Evolutionary conservation across 2,797 vertebrate species (phyloP).

Genomic region (Falco biarmicus): DNA sequence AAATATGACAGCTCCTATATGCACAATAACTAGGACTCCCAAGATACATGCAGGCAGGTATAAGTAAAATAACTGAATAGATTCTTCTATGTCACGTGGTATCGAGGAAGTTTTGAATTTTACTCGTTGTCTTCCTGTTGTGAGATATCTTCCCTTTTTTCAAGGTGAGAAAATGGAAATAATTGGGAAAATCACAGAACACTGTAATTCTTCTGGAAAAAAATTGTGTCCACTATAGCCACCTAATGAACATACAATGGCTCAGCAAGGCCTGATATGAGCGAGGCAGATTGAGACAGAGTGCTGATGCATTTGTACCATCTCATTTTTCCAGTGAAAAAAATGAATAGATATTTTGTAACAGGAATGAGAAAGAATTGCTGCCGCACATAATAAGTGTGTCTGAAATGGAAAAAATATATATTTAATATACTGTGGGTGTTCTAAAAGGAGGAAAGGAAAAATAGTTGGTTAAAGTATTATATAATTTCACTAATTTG

Average conservation of each 20-base stretch:
- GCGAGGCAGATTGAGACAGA: not conserved
- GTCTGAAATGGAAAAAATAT: not conserved
- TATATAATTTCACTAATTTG: not conserved
- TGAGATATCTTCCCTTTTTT: not conserved
- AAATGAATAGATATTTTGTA: not conserved
- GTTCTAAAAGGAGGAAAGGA: not conserved
- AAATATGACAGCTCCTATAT: not conserved
- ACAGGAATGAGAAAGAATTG: constrained; percentile 12
- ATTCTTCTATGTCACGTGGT: not conserved
- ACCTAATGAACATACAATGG: not conserved
- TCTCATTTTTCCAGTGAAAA: constrained; percentile 9
- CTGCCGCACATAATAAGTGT: not conserved
- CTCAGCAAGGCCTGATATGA: not conserved
- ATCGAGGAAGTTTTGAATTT: not conserved
- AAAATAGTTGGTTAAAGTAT: not conserved
- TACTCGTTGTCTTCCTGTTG: not conserved
- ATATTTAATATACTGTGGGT: not conserved
- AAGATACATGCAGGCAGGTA: not conserved
- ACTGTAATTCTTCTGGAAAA: not conserved
- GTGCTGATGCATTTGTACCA: not conserved
- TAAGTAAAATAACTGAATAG: not conserved
- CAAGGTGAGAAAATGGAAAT: not conserved
- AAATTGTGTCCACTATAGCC: not conserved
- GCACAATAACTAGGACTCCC: not conserved
- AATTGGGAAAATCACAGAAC: not conserved